phyloP scores from a whole-genome alignment of 2,113 vertebrate species.

The Mugil cephalus region DNA sequence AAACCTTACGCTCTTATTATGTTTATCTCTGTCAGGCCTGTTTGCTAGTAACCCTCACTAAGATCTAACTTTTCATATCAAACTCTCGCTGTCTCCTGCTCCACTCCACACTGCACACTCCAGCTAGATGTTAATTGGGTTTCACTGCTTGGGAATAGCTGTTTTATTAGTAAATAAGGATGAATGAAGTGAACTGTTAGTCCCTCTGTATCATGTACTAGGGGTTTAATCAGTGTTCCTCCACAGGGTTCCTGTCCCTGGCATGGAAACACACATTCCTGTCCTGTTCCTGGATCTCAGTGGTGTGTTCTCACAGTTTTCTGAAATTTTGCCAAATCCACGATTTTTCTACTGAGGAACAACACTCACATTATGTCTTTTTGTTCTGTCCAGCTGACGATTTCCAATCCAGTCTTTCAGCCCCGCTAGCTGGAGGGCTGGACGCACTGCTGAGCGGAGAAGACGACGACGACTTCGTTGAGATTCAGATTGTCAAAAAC shows the following conservation, averaged over 20 bases:
- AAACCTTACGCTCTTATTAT: no score
- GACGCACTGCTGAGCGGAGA: conserved; percentile 89
- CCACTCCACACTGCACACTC: no score
- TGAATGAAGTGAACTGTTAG: not conserved
- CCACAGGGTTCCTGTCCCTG: conserved; percentile 91
- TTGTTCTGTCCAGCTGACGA: conserved; percentile 81
- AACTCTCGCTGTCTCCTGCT: not conserved
- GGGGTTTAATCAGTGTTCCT: conserved; percentile 34
- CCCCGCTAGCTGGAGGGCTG: conserved; percentile 87
- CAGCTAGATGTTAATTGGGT: not conserved
- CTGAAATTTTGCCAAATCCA: not conserved
- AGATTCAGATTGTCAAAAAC: conserved; percentile 80
- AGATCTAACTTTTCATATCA: not conserved
- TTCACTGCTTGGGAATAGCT: not conserved
- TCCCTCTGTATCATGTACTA: not conserved
- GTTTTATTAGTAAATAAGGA: not conserved
- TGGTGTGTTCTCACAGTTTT: conserved; percentile 78
- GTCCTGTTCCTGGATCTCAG: conserved; percentile 96
- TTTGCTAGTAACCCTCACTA: not conserved
- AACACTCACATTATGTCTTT: conserved; percentile 4
- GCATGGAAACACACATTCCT: conserved; percentile 97
- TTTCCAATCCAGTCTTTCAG: conserved; percentile 68
- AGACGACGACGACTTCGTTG: conserved; percentile 94
- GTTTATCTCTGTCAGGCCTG: no score
- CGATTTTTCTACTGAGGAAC: not conserved